Base-by-base conservation (phyloP, 2,113 vertebrate species). In the Oreocharis arfaki region DNA sequence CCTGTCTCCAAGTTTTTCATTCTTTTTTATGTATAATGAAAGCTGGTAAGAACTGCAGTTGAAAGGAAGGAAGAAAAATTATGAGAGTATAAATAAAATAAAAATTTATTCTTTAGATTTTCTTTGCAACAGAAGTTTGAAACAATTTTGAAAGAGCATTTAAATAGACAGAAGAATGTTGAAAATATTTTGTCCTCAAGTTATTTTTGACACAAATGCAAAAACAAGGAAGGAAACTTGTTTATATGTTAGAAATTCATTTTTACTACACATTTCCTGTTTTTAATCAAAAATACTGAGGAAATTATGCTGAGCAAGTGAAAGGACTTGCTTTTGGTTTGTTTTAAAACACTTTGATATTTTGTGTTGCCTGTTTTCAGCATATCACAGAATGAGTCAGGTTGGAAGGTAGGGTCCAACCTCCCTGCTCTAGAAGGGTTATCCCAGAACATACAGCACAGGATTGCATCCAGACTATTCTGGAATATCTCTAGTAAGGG, bases 31-130 rank as follows among this genome's bases (percentile, higher is more conserved):
- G 70, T 65, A 26, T 84, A 69, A 79, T 49, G 47, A 69, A 73
- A 49, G 28, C 63, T 83, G 63, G 20, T 76, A 93, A 88, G 80
- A 83, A 70, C 44, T 67, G 27, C 39, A 75, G 35, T 60, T 94
- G 68, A 96, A 93, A 83, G 47, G 44, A 88, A 76, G 24, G 46
- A 69, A 53, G 46, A 69, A 88, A 93, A 90, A 75, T 19, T 0
- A 70, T 57, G 17, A 65, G 7, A 44, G 15, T 50, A 42, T 61
- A 86, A 86, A 35, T 67, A 85, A 57, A 85, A 88, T 76, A 52
- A 76, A 79, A 78, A 59, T 4, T 16, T 50, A 16, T 60, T 89
- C 16, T 63, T 76, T 56, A 52, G 33, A 44, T 85, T 86, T 22
- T 80, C 37, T 92, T 82, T 86, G 76, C 67, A 53, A 46, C 11